These are phyloP conservation scores for Anastrepha ludens DNA, from an alignment of 1,140 invertebrate genomes.

Conservation along the genomic window DNA sequence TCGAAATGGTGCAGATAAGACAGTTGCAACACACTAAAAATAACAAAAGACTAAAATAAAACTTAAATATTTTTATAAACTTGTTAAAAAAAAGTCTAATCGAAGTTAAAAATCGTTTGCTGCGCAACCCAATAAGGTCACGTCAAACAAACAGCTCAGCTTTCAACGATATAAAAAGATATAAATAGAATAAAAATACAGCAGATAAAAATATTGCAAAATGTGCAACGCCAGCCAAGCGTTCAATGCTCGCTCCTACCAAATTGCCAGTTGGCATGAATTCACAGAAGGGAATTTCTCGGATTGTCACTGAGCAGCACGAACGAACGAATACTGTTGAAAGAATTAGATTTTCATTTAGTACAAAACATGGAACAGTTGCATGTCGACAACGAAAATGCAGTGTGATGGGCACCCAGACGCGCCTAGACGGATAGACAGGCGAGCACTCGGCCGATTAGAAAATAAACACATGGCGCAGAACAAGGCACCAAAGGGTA, in stretches of 20 bases:
- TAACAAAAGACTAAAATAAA: too few species aligned
- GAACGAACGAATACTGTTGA: neutral
- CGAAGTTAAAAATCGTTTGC: neutral
- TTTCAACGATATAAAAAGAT: neutral
- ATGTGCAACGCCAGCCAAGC: constrained; percentile 8
- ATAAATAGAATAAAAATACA: neutral
- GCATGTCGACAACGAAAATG: neutral
- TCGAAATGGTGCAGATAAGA: too few species aligned
- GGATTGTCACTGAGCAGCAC: neutral
- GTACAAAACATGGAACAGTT: neutral
- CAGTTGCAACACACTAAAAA: too few species aligned
- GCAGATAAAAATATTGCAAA: neutral
- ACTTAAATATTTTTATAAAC: too few species aligned
- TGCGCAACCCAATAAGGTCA: neutral
- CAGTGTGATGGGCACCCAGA: too few species aligned
- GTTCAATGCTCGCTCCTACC: constrained; percentile 37
- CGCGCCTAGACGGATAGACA: neutral
- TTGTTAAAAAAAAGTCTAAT: too few species aligned
- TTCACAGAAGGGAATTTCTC: neutral
- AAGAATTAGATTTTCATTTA: neutral
- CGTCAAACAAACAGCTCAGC: neutral
- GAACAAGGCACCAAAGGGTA: constrained; percentile 3
- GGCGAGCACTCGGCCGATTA: neutral
- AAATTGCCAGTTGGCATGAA: constrained; percentile 40
- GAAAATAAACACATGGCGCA: neutral